A percentile compares a stretch with the other conserved stretches of the same genome.
Evolutionary conservation across 1,140 invertebrate genomes (phyloP).

Genomic region (Drosophila ercepeae): DNA sequence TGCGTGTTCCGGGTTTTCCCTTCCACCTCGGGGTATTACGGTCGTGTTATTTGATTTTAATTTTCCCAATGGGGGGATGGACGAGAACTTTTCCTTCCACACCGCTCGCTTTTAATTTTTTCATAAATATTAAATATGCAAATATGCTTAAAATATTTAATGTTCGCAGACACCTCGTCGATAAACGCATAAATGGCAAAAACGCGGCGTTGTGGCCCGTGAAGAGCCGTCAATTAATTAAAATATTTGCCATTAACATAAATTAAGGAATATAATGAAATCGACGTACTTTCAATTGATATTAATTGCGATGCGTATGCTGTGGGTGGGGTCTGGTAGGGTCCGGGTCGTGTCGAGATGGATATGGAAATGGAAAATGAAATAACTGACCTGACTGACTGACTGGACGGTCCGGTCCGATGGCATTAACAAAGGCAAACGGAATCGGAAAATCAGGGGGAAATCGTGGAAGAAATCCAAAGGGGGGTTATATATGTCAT

Average conservation of each 20-base stretch:
- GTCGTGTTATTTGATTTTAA: constrained; percentile 8
- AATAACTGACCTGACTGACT: constrained; percentile 1
- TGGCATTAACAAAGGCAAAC: background rate
- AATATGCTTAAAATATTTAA: constrained; percentile 50
- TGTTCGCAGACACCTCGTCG: constrained; percentile 40
- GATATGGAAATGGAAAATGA: background rate
- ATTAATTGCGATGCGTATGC: constrained; percentile 62
- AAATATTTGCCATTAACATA: constrained; percentile 80
- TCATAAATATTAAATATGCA: constrained; percentile 49
- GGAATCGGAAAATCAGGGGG: background rate
- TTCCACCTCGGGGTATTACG: constrained; percentile 4
- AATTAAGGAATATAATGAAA: constrained; percentile 73
- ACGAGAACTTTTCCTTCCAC: background rate
- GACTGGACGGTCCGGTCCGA: background rate
- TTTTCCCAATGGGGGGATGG: constrained; percentile 1
- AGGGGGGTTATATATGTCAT: constrained; percentile 8
- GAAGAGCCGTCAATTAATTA: constrained; percentile 59
- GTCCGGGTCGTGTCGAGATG: background rate
- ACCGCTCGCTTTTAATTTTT: constrained; percentile 10
- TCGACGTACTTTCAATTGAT: constrained; percentile 69
- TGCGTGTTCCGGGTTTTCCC: background rate
- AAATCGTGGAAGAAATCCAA: background rate
- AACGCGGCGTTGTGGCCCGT: background rate
- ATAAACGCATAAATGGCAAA: constrained; percentile 2
- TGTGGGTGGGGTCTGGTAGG: background rate